Evolutionary conservation across 2,113 vertebrate species (phyloP).

Genomic region (Chionomys nivalis): DNA sequence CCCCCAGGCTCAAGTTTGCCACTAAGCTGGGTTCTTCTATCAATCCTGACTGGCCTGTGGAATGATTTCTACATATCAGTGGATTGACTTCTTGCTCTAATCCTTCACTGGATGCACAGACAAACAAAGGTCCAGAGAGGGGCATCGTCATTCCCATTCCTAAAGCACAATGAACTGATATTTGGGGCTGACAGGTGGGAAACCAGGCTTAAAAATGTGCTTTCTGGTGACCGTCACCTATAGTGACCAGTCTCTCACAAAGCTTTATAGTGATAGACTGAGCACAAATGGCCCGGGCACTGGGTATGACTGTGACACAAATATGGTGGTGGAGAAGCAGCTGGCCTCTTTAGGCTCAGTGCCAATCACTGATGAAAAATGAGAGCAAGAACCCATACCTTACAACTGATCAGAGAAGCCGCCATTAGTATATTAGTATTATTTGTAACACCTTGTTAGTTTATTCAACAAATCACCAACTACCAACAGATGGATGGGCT

Average conservation of each 20-base stretch:
- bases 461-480: not conserved
- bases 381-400: not conserved
- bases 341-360: not conserved
- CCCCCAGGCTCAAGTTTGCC: not conserved
- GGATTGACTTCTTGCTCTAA: not conserved
- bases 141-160: no score
- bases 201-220: not conserved
- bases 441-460: not conserved
- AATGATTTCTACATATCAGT: not conserved
- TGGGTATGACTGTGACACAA: not conserved
- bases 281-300: not conserved
- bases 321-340: not conserved
- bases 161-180: not conserved
- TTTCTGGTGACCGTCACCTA: not conserved
- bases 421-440: not conserved
- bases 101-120: not conserved
- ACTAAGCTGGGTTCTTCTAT: not conserved
- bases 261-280: not conserved
- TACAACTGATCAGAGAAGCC: not conserved
- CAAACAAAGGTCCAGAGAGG: not conserved
- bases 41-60: not conserved
- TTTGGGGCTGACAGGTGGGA: not conserved
- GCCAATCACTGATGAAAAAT: not conserved
- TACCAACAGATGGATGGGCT: not conserved
- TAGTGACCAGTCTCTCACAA: not conserved